Percentiles rank a stretch among this genome's conserved stretches.
Evolutionary conservation across 2,113 vertebrate genomes (phyloP).

Genomic region (Meriones unguiculatus): DNA sequence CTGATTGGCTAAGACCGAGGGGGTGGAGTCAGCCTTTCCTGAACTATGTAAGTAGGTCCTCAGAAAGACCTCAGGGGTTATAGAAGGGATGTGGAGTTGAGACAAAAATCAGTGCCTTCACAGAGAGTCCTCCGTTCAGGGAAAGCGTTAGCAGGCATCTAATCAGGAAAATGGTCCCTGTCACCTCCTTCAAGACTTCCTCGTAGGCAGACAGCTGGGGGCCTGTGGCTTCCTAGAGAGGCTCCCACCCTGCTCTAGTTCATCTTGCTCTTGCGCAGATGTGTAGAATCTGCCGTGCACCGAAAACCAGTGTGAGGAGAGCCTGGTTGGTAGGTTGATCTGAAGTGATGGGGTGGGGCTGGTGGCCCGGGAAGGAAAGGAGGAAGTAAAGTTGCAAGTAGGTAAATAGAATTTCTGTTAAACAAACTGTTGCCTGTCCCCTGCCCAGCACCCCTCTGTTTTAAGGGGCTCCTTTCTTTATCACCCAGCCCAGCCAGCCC

Average conservation of each 20-base stretch:
- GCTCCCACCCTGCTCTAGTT: conserved; percentile 33
- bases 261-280: conserved; percentile 33
- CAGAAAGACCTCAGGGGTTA: background rate
- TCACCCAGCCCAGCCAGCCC: background rate
- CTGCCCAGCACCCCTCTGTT: fast-evolving
- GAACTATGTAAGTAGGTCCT: background rate
- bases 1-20: background rate
- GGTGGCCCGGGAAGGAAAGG: background rate
- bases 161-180: background rate
- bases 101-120: fast-evolving
- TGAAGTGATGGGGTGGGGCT: background rate
- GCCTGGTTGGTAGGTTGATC: background rate
- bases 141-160: background rate
- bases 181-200: background rate
- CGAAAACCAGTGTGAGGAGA: conserved; percentile 14
- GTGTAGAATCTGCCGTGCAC: background rate
- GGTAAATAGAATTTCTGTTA: background rate
- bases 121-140: fast-evolving
- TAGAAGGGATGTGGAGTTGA: background rate
- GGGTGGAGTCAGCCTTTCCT: background rate
- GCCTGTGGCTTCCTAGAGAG: background rate
- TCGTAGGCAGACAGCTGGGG: background rate
- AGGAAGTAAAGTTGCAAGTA: background rate
- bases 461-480: background rate
- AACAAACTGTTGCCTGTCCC: background rate